Base-by-base conservation (phyloP, 2,797 vertebrate species). In the Potorous gilbertii region DNA sequence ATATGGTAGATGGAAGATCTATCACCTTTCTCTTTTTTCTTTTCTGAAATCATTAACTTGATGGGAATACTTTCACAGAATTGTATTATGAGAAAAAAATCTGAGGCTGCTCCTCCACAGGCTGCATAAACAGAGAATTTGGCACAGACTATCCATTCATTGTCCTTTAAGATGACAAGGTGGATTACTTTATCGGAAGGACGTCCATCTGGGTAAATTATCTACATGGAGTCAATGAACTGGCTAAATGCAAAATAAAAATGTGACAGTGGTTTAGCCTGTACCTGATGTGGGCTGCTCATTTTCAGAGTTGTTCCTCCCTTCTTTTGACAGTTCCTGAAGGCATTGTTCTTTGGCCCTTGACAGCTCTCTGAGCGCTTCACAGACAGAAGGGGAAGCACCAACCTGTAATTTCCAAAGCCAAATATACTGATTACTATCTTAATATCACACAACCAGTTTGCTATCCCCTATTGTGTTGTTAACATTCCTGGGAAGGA, bases 281-380 rank as follows among this genome's bases (percentile, higher is more conserved):
- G 57, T 98, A 99, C 99, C 98, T 98, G 98, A 95, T 89, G 11
- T 55, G 0, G 98, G 96, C 3, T 74, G 81, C 95, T 97, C 16
- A 0, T 13, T 94, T 98, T 98, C 98, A 54, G 94, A 92, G 0
- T 97, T 98, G 90, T 98, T 98, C 62, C 92, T 95, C 12, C 94
- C 97, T 8, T 98, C 98, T 66, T 97, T 94, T 55, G 98, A 97
- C 1, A 99, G 98, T 13, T 96, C 97, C 57, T 98, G 97, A 50
- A 96, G 94, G 94, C 99, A 99, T 24, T 98, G 98, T 92, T 99
- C 98, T 94, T 98, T 98, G 31, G 99, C 99, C 92, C 97, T 99
- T 74, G 96, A 95, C 55, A 99, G 97, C 74, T 98, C 96, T 0
- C 92, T 97, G 56, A 99, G 97, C 87, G 99, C 98, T 31, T 99